Evolutionary conservation across 1,140 invertebrate genomes (phyloP), one percentile per base, ranked within the genome.

Genomic region (Ceratina japonica): DNA sequence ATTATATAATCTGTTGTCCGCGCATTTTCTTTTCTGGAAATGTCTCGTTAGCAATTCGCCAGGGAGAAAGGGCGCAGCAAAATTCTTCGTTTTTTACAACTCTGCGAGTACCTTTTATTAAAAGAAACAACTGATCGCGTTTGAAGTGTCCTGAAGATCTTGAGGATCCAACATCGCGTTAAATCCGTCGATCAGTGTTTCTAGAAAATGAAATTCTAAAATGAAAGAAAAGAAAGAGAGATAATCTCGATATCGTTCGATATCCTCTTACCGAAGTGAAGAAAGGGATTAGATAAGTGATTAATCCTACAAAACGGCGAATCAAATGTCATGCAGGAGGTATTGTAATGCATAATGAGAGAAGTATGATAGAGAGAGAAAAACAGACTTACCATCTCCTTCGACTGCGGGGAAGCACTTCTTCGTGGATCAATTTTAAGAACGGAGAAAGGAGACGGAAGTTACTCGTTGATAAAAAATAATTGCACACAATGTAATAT

Each of bases 361-460:
- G 31, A 15, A 44, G 20, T 65, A 76, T 61, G 51, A 61, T 51
- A 69, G 54, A 76, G 37, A 76, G 52, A 49, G 56, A 75, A 64
- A 69, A 77, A 69, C 71, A 65, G 68, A 75, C 64, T 84, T 72
- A 54, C 31, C 66, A 79, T 62, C 27, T 75, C 73, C 52, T 68
- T 73, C 52, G 13, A 49, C 18, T 54, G 27, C 24, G 62, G 22
- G 49, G 44, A 71, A 44, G 13, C 61, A 51, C 18, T 61, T 82
- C 69, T 74, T 64, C 31, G 64, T 79, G 75, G 75, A 78, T 58
- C 69, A 82, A 82, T 18, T 5, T 69, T 51, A 70, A 27, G 62
- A n/a, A 75, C 65, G 80, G 65, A 80, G 80, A 62, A 73, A 80
- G 63, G 4, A 64, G 24, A 27, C 70, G 82, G 15, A 52, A 51